phyloP scores from a whole-genome alignment of 1,140 invertebrate species.

The Lucilia cuprina region DNA sequence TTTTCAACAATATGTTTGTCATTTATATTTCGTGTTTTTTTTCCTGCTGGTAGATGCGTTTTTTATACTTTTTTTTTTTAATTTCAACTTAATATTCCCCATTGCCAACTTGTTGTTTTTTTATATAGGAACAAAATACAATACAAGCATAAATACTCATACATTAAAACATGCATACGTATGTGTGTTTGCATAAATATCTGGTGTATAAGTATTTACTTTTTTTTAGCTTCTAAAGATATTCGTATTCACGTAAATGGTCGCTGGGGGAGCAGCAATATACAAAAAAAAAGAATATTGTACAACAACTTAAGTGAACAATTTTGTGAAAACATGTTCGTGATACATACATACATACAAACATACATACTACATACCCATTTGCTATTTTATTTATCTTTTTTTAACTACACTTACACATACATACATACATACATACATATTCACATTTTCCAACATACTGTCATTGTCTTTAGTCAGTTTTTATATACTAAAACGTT shows the following conservation, averaged over 20 bases:
- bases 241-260: slow-evolving; percentile 13
- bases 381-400: neutral
- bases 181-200: neutral
- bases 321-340: neutral
- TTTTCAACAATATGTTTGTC: too few relatives aligned
- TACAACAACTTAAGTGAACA: slow-evolving; percentile 22
- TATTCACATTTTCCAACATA: too few relatives aligned
- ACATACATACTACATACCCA: neutral
- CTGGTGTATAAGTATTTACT: neutral
- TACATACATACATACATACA: too few relatives aligned
- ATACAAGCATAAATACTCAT: neutral
- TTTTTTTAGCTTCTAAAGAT: neutral
- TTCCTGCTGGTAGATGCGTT: too few relatives aligned
- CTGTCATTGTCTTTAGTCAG: neutral
- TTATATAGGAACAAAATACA: neutral
- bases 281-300: neutral
- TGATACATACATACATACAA: neutral
- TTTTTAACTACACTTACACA: too few relatives aligned
- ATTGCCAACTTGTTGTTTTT: neutral
- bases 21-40: too few relatives aligned
- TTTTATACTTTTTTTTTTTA: neutral
- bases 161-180: neutral
- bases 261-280: slow-evolving; percentile 17
- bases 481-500: neutral
- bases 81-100: neutral